A percentile compares a stretch with the other conserved stretches of the same genome.
Evolutionary conservation across 2,888 invertebrate genomes (phyloP).

Genomic region (Ernsta delagoae): DNA sequence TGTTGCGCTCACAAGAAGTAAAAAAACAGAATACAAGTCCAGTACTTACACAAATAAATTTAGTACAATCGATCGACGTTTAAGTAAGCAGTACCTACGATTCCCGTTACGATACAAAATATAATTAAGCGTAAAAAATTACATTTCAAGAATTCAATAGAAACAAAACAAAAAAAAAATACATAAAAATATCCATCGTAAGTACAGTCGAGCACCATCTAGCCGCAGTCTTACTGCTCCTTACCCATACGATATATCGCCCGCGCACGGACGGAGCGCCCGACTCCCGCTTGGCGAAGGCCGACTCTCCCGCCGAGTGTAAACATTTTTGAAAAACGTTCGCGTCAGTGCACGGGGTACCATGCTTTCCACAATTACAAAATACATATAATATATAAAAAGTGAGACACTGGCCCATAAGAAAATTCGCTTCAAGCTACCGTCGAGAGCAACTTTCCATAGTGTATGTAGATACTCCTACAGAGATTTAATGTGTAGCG

Average conservation of each 20-base stretch:
- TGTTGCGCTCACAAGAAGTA: slow-evolving; percentile 62
- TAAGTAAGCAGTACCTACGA: slow-evolving; percentile 49
- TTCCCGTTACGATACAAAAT: too few species aligned
- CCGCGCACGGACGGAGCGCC: slow-evolving; percentile 48
- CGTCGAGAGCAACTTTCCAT: slow-evolving; percentile 29
- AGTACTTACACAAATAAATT: slow-evolving; percentile 55
- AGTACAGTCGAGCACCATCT: slow-evolving; percentile 79
- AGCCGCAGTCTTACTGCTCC: slow-evolving; percentile 75
- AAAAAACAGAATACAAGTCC: slow-evolving; percentile 45
- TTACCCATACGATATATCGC: slow-evolving; percentile 46
- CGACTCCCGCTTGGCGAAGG: too few species aligned
- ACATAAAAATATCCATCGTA: slow-evolving; percentile 73
- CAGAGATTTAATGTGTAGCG: background rate
- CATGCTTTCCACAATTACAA: slow-evolving; percentile 37
- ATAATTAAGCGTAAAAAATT: slow-evolving; percentile 67
- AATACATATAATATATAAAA: slow-evolving; percentile 41
- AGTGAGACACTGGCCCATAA: slow-evolving; percentile 38
- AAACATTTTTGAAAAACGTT: slow-evolving; percentile 18
- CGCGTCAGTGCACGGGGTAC: slow-evolving; percentile 40
- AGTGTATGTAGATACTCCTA: slow-evolving; percentile 1
- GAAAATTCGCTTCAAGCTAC: slow-evolving; percentile 32
- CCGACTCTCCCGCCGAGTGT: slow-evolving; percentile 1
- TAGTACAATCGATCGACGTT: slow-evolving; percentile 49
- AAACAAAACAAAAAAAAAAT: slow-evolving; percentile 47
- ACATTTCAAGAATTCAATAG: slow-evolving; percentile 59